These are phyloP conservation scores for Cherax quadricarinatus DNA, from an alignment of 1,140 invertebrate species.

Conservation along the genomic window DNA sequence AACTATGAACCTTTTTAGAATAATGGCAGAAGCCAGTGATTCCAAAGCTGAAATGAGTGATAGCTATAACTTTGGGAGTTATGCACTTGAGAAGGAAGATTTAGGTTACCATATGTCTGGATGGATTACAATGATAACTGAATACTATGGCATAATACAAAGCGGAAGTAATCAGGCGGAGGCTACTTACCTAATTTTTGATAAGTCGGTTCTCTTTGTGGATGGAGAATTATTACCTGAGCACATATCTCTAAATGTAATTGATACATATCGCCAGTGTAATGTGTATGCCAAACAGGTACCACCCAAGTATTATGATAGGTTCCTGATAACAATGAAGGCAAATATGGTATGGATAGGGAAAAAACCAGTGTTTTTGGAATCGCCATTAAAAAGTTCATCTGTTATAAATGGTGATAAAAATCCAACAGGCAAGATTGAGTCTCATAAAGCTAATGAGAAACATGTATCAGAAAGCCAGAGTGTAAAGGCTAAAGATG, in stretches of 20 bases:
- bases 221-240: slow-evolving; percentile 39
- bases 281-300: slow-evolving; percentile 21
- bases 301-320: not conserved
- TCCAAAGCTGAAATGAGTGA: not conserved
- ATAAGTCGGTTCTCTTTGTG: slow-evolving; percentile 20
- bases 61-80: not conserved
- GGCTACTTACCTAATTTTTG: not conserved
- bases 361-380: slow-evolving; percentile 23
- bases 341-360: slow-evolving; percentile 46
- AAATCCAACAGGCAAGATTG: not conserved
- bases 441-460: not conserved
- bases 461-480: not conserved
- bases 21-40: slow-evolving; percentile 14
- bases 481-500: not conserved
- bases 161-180: slow-evolving; percentile 6
- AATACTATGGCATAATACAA: slow-evolving; percentile 30
- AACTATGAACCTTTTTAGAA: slow-evolving; percentile 4
- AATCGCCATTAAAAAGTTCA: not conserved
- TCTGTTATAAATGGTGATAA: not conserved
- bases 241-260: not conserved
- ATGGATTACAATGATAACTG: slow-evolving; percentile 6
- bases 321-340: slow-evolving; percentile 39
- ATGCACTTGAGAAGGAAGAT: not conserved
- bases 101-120: slow-evolving; percentile 22
- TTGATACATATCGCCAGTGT: slow-evolving; percentile 17